A percentile compares a stretch with the other conserved stretches of the same genome.
These are phyloP conservation scores for Laothoe populi DNA, from an alignment of 2,888 invertebrate genomes.

Conservation along the genomic window DNA sequence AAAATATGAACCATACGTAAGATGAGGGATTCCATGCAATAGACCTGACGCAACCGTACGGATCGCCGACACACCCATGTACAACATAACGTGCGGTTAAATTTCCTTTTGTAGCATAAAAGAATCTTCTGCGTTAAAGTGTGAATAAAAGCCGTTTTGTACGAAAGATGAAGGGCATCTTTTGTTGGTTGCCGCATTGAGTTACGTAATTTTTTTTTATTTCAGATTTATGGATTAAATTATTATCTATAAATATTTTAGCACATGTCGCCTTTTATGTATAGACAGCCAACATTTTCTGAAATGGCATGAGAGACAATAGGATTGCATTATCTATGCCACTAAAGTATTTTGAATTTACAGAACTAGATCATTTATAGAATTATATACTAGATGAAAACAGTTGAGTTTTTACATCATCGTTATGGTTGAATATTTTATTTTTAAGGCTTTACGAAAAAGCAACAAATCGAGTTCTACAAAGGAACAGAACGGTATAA, in stretches of 20 bases:
- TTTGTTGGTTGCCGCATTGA: constrained; percentile 57
- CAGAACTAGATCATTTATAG: not conserved
- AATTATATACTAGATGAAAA: not conserved
- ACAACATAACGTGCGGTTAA: constrained; percentile 73
- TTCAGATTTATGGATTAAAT: constrained; percentile 50
- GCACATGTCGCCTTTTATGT: constrained; percentile 22
- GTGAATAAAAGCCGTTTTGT: constrained; percentile 70
- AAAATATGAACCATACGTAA: constrained; percentile 72
- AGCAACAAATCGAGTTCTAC: not conserved
- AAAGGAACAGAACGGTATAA: not conserved
- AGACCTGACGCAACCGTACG: constrained; percentile 69
- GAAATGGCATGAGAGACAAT: not conserved
- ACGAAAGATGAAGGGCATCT: constrained; percentile 55
- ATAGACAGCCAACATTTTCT: not conserved
- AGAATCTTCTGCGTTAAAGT: constrained; percentile 69
- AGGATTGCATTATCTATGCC: not conserved
- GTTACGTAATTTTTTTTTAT: constrained; percentile 42
- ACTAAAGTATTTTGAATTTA: not conserved
- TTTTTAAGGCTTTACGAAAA: not conserved
- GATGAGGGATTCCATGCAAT: constrained; percentile 68
- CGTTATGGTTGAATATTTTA: not conserved
- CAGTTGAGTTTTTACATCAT: constrained; percentile 5
- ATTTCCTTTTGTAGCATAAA: constrained; percentile 65
- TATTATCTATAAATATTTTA: constrained; percentile 26
- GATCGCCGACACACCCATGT: constrained; percentile 65